A percentile compares a stretch with the other conserved stretches of the same genome.
Evolutionary conservation across 2,113 vertebrate genomes (phyloP).

Genomic region (Sturnira hondurensis): DNA sequence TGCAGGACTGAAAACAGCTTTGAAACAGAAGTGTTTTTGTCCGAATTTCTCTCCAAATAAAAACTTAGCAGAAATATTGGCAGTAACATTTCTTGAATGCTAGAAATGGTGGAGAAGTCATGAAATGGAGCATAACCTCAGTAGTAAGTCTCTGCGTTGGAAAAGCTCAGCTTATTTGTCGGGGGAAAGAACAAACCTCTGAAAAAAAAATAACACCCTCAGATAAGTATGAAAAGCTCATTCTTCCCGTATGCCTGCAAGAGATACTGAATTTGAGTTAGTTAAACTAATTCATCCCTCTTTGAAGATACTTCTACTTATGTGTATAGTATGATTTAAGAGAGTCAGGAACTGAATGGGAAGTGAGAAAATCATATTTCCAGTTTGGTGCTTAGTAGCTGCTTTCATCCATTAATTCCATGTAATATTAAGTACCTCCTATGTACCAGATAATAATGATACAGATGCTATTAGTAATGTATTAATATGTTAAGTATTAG

Average conservation of each 20-base stretch:
- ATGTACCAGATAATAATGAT: background rate
- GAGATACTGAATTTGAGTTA: background rate
- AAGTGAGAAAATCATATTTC: background rate
- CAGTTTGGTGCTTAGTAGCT: background rate
- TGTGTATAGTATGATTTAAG: background rate
- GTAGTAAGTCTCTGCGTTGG: background rate
- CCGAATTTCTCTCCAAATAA: background rate
- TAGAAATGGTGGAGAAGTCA: background rate
- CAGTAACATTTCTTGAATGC: background rate
- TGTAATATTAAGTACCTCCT: background rate
- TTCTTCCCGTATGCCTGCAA: background rate
- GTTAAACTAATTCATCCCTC: background rate
- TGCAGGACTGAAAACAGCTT: background rate
- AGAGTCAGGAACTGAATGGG: background rate
- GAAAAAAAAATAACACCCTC: background rate
- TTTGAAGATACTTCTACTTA: background rate
- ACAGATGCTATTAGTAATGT: background rate
- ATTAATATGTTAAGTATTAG: background rate
- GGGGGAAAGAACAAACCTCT: background rate
- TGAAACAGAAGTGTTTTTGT: conserved; percentile 16
- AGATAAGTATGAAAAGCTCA: background rate
- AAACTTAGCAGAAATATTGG: background rate
- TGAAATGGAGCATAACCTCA: background rate
- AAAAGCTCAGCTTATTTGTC: background rate
- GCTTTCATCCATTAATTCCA: background rate